A percentile compares a stretch with the other conserved stretches of the same genome.
These are phyloP conservation scores for Parasteatoda tepidariorum DNA, from an alignment of 1,140 invertebrate genomes.

Conservation along the genomic window DNA sequence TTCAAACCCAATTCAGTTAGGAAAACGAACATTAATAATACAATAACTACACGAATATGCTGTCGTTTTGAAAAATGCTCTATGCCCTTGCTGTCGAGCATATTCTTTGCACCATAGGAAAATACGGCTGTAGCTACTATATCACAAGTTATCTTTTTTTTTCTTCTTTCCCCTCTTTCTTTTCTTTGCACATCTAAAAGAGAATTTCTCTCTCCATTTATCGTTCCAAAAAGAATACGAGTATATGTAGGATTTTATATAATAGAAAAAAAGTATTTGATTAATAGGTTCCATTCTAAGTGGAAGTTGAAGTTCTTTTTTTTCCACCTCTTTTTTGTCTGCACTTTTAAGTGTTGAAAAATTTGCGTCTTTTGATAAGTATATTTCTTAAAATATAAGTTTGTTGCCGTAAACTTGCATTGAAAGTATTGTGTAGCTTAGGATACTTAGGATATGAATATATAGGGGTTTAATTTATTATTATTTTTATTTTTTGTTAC, in stretches of 20 bases:
- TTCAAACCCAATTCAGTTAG: conserved; percentile 14
- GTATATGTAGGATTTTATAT: conserved; percentile 5
- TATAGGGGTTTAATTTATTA: too few relatives aligned
- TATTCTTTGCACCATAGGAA: neutral
- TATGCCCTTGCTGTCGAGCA: neutral
- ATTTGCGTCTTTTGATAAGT: neutral
- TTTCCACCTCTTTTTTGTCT: neutral
- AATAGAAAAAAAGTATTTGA: neutral
- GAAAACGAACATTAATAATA: conserved; percentile 56
- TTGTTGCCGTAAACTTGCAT: too few relatives aligned
- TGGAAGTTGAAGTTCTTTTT: neutral
- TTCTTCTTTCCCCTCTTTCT: neutral
- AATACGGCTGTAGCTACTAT: neutral
- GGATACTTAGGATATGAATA: too few relatives aligned
- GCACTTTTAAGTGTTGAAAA: neutral
- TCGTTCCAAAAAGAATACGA: conserved; percentile 3
- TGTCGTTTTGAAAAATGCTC: neutral
- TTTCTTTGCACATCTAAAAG: conserved; percentile 5
- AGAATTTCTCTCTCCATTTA: conserved; percentile 17
- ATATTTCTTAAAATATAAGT: too few relatives aligned
- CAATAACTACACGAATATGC: conserved; percentile 37
- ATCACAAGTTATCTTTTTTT: neutral
- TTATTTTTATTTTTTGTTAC: too few relatives aligned
- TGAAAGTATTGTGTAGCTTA: too few relatives aligned
- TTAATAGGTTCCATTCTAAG: neutral